These are phyloP conservation scores for Camelus dromedarius DNA, from an alignment of 2,113 vertebrate genomes.

Conservation along the genomic window DNA sequence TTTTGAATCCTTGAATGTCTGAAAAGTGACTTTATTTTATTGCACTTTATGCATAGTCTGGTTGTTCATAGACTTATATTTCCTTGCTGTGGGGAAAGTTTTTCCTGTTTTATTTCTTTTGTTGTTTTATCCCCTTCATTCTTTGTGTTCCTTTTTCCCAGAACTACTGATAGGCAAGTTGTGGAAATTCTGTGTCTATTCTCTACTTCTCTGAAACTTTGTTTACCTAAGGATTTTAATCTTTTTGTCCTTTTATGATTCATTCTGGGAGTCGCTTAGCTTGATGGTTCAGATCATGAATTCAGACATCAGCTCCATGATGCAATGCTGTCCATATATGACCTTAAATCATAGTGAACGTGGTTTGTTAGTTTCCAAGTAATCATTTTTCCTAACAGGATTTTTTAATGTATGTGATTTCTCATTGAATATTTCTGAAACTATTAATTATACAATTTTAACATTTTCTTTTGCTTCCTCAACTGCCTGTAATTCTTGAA, in stretches of 20 bases:
- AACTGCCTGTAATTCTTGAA: not conserved
- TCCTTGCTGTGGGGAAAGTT: not conserved
- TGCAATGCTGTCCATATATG: not conserved
- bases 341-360: not conserved
- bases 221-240: not conserved
- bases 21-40: not conserved
- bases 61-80: not conserved
- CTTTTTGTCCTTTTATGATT: not conserved
- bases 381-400: not conserved
- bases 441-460: not conserved
- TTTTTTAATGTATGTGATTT: not conserved
- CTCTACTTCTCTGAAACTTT: not conserved
- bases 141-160: not conserved
- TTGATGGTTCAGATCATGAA: not conserved
- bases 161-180: not conserved
- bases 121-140: not conserved
- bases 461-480: not conserved
- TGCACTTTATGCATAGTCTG: not conserved
- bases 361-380: not conserved
- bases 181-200: not conserved
- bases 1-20: constrained; percentile 18
- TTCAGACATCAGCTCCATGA: not conserved
- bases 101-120: not conserved
- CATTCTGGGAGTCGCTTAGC: not conserved
- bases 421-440: constrained; percentile 2